A percentile compares a stretch with the other conserved stretches of the same genome.
Evolutionary conservation across 92 coral and sea anemone genomes (phyloP).

Genomic region (Zoanthus gigantus): DNA sequence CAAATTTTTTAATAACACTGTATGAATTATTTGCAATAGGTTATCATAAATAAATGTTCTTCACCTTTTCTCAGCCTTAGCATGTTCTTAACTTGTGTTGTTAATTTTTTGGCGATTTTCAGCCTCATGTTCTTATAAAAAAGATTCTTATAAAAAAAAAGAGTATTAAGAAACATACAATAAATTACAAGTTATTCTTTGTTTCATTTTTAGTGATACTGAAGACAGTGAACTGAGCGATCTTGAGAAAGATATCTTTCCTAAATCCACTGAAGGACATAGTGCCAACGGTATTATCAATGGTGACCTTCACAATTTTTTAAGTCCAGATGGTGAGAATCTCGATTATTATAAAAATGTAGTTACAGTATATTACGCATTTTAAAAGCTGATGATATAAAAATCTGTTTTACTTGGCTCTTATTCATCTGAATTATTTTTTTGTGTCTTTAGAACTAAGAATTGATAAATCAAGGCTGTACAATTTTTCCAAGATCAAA

Average conservation of each 20-base stretch:
- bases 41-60: too few species aligned
- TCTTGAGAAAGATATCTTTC: constrained; percentile 67
- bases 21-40: too few species aligned
- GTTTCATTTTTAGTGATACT: constrained; percentile 64
- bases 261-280: constrained; percentile 54
- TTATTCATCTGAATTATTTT: not conserved
- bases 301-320: constrained; percentile 54
- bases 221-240: constrained; percentile 91
- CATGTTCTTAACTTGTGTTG: too few species aligned
- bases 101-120: too few species aligned
- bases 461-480: constrained; percentile 90
- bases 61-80: too few species aligned
- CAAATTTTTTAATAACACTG: too few species aligned
- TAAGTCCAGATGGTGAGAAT: constrained; percentile 77
- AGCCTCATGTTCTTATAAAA: too few species aligned
- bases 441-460: constrained; percentile 69
- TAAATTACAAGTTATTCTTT: too few species aligned
- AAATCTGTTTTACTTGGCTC: not conserved
- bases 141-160: too few species aligned
- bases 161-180: too few species aligned
- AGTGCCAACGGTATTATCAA: constrained; percentile 61
- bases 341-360: not conserved
- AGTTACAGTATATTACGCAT: too few species aligned
- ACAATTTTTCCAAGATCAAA: constrained; percentile 88
- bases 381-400: too few species aligned